A percentile compares a stretch with the other conserved stretches of the same genome.
Conservation (phyloP, 2,113 vertebrate species). For the Cairina moschata region DNA sequence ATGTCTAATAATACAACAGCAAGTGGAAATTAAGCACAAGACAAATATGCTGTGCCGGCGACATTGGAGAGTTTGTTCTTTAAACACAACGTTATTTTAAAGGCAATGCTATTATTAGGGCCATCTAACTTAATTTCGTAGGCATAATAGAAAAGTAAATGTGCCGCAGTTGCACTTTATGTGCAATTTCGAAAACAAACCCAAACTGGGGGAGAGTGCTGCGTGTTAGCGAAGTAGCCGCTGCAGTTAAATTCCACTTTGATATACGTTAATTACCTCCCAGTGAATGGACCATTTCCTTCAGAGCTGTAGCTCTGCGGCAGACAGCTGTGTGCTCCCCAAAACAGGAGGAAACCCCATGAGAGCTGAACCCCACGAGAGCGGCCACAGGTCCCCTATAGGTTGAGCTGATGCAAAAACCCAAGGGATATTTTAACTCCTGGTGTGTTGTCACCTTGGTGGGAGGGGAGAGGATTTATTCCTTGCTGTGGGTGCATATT, state of each 20-base stretch:
- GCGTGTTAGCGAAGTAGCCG: conserved; percentile 49
- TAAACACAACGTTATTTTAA: conserved; percentile 69
- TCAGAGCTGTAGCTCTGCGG: neutral
- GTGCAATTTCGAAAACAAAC: conserved; percentile 67
- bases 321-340: neutral
- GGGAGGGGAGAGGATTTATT: neutral
- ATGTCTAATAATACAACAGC: conserved; percentile 80
- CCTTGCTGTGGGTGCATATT: neutral
- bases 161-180: conserved; percentile 73
- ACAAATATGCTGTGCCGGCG: conserved; percentile 72
- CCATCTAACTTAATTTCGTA: conserved; percentile 74
- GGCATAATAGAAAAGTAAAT: conserved; percentile 75
- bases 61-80: conserved; percentile 75
- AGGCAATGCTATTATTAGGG: conserved; percentile 74
- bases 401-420: neutral
- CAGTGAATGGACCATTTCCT: conserved; percentile 19
- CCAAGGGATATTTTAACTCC: neutral
- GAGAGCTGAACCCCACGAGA: neutral
- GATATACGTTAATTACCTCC: conserved; percentile 59
- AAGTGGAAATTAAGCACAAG: conserved; percentile 80
- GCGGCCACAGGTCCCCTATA: neutral
- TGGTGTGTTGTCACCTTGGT: fast-evolving
- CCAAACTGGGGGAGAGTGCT: conserved; percentile 31
- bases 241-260: conserved; percentile 59
- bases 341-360: neutral